Evolutionary conservation across 1,140 invertebrate genomes (phyloP), one percentile per base, ranked within the genome.

Genomic region (Trypoxylus dichotomus): DNA sequence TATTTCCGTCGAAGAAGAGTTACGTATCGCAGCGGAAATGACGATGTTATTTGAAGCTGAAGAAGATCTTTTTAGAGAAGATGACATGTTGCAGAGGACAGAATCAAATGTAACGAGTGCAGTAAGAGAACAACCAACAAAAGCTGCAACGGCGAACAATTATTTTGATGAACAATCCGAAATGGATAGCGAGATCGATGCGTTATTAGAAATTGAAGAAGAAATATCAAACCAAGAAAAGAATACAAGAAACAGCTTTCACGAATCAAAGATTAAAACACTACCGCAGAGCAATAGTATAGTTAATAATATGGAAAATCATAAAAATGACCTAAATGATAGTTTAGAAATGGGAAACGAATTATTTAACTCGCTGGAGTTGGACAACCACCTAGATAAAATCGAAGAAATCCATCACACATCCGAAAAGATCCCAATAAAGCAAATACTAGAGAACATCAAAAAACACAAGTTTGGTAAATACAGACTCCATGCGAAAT

Each of bases 401-500:
- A 77, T 82, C 32, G 81, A 68, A 71, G 47, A 21, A 27, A 41
- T 68, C 63, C 6, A 24, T 25, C 15, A 29, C 25, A 74, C 27
- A 2, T 19, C 32, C 0, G 47, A 79, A 24, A 3, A 74, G 19
- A 73, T 78, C 37, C 24, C 75, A 47, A 76, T 81, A n/a, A 27
- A 60, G 72, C 41, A 78, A 73, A 37, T 82, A 21, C 19, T 77
- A 42, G 13, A 77, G 41, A 73, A 75, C 10, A 74, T 27, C 24
- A 21, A 71, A 5, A 76, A 75, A 37, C 77, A 71, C 0, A 78
- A 11, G 13, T 47, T n/a, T 10, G 78, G 78, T 21, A 74, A 25
- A 25, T 84, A 81, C 75, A 84, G 80, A 78, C 80, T 84, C 32
- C 81, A 76, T 76, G 83, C 78, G 1, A 83, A 84, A 79, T 85